Evolutionary conservation across 2,113 vertebrate species (phyloP).

Genomic region (Hiodon tergisus): DNA sequence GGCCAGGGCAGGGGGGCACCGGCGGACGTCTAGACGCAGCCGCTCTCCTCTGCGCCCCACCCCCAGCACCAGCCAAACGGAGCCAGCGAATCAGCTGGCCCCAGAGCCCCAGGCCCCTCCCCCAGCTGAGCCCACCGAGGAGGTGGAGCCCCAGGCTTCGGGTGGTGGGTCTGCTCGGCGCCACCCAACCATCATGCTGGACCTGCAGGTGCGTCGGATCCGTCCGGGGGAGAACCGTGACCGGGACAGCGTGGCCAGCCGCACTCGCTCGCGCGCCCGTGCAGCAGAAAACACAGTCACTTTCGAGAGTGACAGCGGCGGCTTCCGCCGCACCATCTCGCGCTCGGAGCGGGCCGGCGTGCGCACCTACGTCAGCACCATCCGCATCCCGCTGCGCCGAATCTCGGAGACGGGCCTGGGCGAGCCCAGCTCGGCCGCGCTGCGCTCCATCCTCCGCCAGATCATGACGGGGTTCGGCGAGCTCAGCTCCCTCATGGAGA

Average conservation of each 20-base stretch:
- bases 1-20: slow-evolving; percentile 58
- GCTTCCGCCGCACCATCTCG: slow-evolving; percentile 82
- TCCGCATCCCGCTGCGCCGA: slow-evolving; percentile 80
- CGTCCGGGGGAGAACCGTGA: slow-evolving; percentile 83
- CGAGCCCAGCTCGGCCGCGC: slow-evolving; percentile 81
- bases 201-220: slow-evolving; percentile 87
- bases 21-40: slow-evolving; percentile 73
- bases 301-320: slow-evolving; percentile 84
- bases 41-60: slow-evolving; percentile 71
- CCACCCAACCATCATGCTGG: slow-evolving; percentile 84
- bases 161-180: slow-evolving; percentile 60
- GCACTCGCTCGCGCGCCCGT: slow-evolving; percentile 81
- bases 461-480: slow-evolving; percentile 93
- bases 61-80: slow-evolving; percentile 29
- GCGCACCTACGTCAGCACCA: slow-evolving; percentile 86
- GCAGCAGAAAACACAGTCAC: slow-evolving; percentile 81
- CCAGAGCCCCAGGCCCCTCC: neutral
- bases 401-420: slow-evolving; percentile 80
- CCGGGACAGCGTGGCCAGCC: slow-evolving; percentile 82
- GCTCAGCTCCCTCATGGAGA: slow-evolving; percentile 87
- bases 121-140: slow-evolving; percentile 54
- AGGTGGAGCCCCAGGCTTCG: slow-evolving; percentile 56
- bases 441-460: slow-evolving; percentile 84
- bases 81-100: slow-evolving; percentile 42
- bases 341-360: slow-evolving; percentile 81